Base-by-base conservation (phyloP, 1,140 invertebrate genomes). In the Ostrea edulis region DNA sequence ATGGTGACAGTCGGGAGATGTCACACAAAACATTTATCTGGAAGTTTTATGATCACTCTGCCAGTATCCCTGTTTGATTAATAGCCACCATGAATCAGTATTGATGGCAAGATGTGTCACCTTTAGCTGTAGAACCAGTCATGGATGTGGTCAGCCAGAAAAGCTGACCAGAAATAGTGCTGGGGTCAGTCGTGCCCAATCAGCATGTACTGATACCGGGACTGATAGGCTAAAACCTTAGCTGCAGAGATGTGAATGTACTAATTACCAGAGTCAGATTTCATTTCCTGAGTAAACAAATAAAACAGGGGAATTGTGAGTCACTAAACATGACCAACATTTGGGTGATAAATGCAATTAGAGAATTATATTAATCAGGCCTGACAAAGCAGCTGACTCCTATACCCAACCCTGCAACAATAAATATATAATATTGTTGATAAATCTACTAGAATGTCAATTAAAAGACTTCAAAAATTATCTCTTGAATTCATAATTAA, bases 61-160 rank as follows among this genome's bases (percentile, higher is more conserved):
- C 25, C 68, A 35, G 68, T 77, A 77, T 29, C 29, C 22, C 68
- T 8, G 8, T 4, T 22, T 77, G 68, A 77, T 77, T 77, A 77
- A 77, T 77, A 9, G 5, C 29, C 11, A 25, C 22, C 68, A 77
- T 77, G 68, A 29, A 77, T 77, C 68, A 77, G 68, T 29, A 29
- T 14, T 77, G 68, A 77, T 29, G 68, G 14, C 11, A 35, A 29
- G 68, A 77, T 77, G 68, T 77, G 68, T 77, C 68, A 77, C 25
- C 25, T 77, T 14, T 77, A 77, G 25, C 25, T 77, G 68, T 29
- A 77, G 25, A 29, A 35, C 22, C 68, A 35, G 68, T 77, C 68
- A 77, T 77, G 22, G 68, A 77, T 77, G 25, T 77, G 68, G 68
- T 77, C 68, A 77, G 25, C 68, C 68, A 77, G 55, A 77, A 71